Conservation (phyloP, 2,797 vertebrate genomes). For the Pristis pectinata region DNA sequence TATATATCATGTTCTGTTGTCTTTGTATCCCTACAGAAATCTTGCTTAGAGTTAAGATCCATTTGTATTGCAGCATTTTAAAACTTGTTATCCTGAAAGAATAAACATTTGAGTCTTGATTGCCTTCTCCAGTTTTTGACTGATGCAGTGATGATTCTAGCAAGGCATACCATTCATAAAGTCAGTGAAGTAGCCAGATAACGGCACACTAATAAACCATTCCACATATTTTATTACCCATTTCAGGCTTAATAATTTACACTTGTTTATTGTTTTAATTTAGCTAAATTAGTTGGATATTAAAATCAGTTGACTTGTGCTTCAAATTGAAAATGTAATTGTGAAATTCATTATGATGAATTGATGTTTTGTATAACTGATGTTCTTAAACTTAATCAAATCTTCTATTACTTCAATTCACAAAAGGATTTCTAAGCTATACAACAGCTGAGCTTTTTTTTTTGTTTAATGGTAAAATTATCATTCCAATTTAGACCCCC, state of each 20-base stretch:
- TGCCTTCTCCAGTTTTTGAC: background rate
- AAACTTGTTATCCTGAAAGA: background rate
- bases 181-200: background rate
- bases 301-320: background rate
- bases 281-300: background rate
- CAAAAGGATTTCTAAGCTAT: background rate
- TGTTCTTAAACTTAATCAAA: conserved; percentile 39
- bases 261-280: background rate
- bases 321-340: background rate
- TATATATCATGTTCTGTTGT: background rate
- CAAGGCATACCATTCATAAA: background rate
- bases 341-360: background rate
- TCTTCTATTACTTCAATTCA: conserved; percentile 34
- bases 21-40: background rate
- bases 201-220: background rate
- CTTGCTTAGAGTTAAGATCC: no score
- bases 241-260: background rate
- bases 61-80: background rate
- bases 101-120: background rate
- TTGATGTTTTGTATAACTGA: background rate
- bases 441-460: conserved; percentile 39
- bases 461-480: conserved; percentile 49
- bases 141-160: no score
- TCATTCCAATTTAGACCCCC: conserved; percentile 8
- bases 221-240: background rate